Evolutionary conservation across 2,888 invertebrate species (phyloP).

Genomic region (Acanthosoma haemorrhoidale): DNA sequence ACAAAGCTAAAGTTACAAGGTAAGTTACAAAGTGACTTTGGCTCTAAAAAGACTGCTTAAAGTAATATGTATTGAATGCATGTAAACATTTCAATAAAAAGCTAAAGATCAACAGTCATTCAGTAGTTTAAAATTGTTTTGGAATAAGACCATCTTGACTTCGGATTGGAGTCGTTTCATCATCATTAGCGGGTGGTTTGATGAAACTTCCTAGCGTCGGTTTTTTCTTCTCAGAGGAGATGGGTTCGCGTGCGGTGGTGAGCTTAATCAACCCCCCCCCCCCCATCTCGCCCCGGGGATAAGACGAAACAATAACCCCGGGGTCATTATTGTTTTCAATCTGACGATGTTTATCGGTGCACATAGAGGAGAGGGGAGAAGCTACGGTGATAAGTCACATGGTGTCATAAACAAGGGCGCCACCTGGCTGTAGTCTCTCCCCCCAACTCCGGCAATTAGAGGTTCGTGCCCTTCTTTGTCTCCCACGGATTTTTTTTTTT

Average conservation of each 20-base stretch:
- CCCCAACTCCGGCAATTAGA: too few relatives aligned
- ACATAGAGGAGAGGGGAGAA: too few relatives aligned
- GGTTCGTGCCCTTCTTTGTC: too few relatives aligned
- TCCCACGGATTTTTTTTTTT: too few relatives aligned
- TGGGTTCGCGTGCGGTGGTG: background rate
- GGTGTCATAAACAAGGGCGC: constrained; percentile 9
- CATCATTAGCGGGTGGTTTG: background rate
- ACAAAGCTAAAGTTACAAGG: too few relatives aligned
- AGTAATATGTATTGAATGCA: too few relatives aligned
- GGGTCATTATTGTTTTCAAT: constrained; percentile 14
- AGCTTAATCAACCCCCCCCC: background rate
- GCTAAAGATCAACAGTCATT: too few relatives aligned
- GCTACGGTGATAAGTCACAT: constrained; percentile 14
- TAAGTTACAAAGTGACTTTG: too few relatives aligned
- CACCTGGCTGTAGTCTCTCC: background rate
- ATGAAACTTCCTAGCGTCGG: background rate
- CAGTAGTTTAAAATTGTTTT: background rate
- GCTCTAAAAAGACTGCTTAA: too few relatives aligned
- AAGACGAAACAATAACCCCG: background rate
- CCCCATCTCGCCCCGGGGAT: background rate
- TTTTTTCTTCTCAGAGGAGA: background rate
- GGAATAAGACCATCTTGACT: background rate
- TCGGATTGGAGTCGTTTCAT: background rate
- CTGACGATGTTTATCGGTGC: background rate
- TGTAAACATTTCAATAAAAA: too few relatives aligned